Conservation (phyloP, 2,888 invertebrate genomes). For the Torymus aiolomorphi region DNA sequence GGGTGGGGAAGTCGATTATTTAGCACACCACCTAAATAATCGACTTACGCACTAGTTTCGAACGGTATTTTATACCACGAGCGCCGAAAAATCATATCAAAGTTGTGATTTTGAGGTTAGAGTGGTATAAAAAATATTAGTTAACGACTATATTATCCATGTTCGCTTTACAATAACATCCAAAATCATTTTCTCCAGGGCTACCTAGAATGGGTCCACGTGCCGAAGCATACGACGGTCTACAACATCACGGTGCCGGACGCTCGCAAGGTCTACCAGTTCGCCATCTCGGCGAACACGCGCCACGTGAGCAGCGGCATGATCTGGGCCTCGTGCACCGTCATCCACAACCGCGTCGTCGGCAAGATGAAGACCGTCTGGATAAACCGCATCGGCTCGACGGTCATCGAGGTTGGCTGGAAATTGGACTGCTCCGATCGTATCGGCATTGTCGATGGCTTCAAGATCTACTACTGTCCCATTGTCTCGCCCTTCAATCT, state of each 20-base stretch:
- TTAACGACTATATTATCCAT: too few relatives aligned
- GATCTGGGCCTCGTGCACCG: slow-evolving; percentile 89
- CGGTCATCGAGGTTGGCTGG: slow-evolving; percentile 84
- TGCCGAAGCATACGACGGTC: slow-evolving; percentile 76
- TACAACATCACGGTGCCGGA: slow-evolving; percentile 80
- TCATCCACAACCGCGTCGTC: slow-evolving; percentile 76
- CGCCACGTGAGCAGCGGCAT: slow-evolving; percentile 85
- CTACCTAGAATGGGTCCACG: slow-evolving; percentile 79
- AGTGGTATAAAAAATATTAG: too few relatives aligned
- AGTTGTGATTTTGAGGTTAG: too few relatives aligned
- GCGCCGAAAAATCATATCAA: too few relatives aligned
- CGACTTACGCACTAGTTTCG: too few relatives aligned
- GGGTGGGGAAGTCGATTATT: too few relatives aligned
- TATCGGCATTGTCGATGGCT: slow-evolving; percentile 84
- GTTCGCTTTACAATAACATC: too few relatives aligned
- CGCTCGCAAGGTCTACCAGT: slow-evolving; percentile 81
- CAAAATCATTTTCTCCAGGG: slow-evolving; percentile 74
- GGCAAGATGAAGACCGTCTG: slow-evolving; percentile 80
- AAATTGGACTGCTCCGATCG: slow-evolving; percentile 85
- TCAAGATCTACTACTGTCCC: slow-evolving; percentile 86
- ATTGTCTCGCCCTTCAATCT: slow-evolving; percentile 77
- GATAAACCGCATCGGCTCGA: slow-evolving; percentile 77
- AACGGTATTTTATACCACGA: too few relatives aligned
- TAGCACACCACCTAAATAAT: too few relatives aligned
- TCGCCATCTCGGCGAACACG: slow-evolving; percentile 89